Evolutionary conservation across 2,888 invertebrate species (phyloP), one percentile per base, ranked within the genome.

Genomic region (Imbricaverruca yamaguchii): DNA sequence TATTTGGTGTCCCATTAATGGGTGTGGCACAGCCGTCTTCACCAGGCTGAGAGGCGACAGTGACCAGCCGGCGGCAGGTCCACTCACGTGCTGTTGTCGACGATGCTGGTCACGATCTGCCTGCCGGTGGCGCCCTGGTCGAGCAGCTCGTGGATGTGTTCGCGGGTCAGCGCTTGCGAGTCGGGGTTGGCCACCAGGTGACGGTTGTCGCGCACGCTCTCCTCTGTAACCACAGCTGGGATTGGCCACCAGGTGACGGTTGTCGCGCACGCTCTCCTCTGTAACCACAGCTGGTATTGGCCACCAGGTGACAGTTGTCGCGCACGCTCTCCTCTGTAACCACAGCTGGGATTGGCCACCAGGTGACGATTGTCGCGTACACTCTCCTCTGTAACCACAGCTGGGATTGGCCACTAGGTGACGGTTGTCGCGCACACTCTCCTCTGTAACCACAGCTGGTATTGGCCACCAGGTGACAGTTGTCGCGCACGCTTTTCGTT

Each of bases 111-210:
- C 25, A 79, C 57, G 57, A 84, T 83, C 82, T 84, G 88, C 85
- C 87, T 85, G 69, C 88, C 88, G 79, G 86, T 85, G 2, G 87
- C 84, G 23, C 89, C 89, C 81, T 87, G 85, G 61, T 86, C 85
- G 83, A 87, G 87, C 85, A 89, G 85, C 61, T 85, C 85, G 81
- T 86, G 85, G 55, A 89, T 89, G 80, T 88, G 87, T 59, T 88
- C 87, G 79, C 86, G 85, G 12, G 87, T 86, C 74, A 89, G 83
- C 83, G 87, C 87, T 85, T 89, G 89, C 80, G 88, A 89, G 80
- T 85, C 85, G 59, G 86, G 86, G 39, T 86, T 85, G 83, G 87
- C 89, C n/a, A 85, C 84, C 57, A 89, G 84, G 82, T 87, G 85
- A 67, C 89, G 84, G 84, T 89, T 89, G 84, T 89, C 89, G 80